Evolutionary conservation across 2,888 invertebrate species (phyloP).

Genomic region (Neelides folsomi): DNA sequence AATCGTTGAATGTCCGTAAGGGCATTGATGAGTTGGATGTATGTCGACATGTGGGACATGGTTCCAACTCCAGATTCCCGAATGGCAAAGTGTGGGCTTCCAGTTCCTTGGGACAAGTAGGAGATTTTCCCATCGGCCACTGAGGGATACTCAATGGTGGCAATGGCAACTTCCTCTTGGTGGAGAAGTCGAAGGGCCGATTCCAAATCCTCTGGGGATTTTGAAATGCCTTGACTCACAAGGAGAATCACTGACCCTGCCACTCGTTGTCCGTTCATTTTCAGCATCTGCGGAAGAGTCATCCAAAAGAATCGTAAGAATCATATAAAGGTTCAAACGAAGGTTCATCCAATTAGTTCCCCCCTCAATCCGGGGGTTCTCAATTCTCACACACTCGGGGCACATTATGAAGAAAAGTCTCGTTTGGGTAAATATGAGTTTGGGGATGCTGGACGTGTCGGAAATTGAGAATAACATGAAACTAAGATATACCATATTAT

Average conservation of each 20-base stretch:
- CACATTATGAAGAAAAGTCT: no score
- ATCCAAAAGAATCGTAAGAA: no score
- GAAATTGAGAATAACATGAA: no score
- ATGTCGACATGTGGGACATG: slow-evolving; percentile 31
- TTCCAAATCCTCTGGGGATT: slow-evolving; percentile 38
- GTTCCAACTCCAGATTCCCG: slow-evolving; percentile 32
- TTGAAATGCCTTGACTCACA: slow-evolving; percentile 44
- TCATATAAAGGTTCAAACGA: no score
- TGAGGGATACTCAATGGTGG: slow-evolving; percentile 38
- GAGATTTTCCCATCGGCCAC: slow-evolving; percentile 29
- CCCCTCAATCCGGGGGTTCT: no score
- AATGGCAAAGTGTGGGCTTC: slow-evolving; percentile 29
- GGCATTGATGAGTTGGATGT: slow-evolving; percentile 29
- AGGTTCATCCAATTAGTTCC: no score
- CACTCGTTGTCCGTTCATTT: slow-evolving; percentile 31
- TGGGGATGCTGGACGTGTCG: no score
- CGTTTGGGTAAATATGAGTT: no score
- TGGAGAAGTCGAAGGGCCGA: slow-evolving; percentile 39
- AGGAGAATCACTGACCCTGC: slow-evolving; percentile 46
- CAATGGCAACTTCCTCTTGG: slow-evolving; percentile 41
- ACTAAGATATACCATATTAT: no score
- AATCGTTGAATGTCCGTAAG: slow-evolving; percentile 29
- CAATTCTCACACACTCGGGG: no score
- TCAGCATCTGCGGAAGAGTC: slow-evolving; percentile 40
- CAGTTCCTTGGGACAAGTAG: slow-evolving; percentile 23